Evolutionary conservation across 2,113 vertebrate genomes (phyloP).

Genomic region (Ciconia boyciana): DNA sequence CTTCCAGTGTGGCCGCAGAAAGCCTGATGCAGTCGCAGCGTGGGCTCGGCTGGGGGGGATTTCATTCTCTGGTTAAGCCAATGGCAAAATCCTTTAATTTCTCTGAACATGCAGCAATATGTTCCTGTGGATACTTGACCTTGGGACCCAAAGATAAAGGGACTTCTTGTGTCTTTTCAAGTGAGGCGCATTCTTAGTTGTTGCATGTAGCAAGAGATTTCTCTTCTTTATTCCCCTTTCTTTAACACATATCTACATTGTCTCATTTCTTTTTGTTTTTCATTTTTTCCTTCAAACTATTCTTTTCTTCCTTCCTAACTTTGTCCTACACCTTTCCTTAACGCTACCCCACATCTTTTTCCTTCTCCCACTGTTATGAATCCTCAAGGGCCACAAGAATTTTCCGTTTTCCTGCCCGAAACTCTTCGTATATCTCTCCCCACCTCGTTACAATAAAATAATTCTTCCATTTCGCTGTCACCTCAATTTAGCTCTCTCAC

Average conservation of each 20-base stretch:
- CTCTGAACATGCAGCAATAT: fast-evolving
- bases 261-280: not conserved
- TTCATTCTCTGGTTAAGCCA: not conserved
- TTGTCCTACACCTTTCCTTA: slow-evolving; percentile 5
- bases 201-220: not conserved
- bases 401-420: slow-evolving; percentile 35
- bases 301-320: not conserved
- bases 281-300: not conserved
- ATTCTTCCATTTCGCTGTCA: slow-evolving; percentile 62
- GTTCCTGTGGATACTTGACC: not conserved
- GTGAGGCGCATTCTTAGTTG: fast-evolving
- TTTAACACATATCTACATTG: fast-evolving
- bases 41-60: not conserved
- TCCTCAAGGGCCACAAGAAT: slow-evolving; percentile 62
- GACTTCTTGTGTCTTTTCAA: not conserved
- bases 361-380: slow-evolving; percentile 56
- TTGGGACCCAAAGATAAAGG: not conserved
- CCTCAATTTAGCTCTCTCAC: slow-evolving; percentile 57
- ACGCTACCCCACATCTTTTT: slow-evolving; percentile 2
- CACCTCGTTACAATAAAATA: slow-evolving; percentile 54
- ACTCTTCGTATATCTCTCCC: slow-evolving; percentile 9
- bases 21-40: not conserved
- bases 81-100: not conserved
- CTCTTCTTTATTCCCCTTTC: not conserved
- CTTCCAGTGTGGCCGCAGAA: not conserved